These are phyloP conservation scores for Protonibea diacanthus DNA, from an alignment of 2,797 vertebrate genomes.

Conservation along the genomic window DNA sequence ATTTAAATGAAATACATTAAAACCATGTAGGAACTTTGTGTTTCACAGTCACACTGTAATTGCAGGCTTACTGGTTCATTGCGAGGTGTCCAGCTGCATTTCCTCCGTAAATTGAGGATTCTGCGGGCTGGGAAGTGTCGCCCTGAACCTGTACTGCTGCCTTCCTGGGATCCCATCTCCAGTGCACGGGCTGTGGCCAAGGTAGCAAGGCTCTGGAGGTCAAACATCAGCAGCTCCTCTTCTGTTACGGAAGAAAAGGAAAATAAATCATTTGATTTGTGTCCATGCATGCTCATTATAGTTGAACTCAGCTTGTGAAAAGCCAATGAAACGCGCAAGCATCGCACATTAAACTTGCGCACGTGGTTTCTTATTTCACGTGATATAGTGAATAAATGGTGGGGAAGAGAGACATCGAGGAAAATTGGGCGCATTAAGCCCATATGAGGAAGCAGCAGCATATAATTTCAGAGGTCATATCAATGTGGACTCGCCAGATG, in stretches of 20 bases:
- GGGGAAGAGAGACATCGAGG: conserved; percentile 15
- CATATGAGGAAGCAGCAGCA: conserved; percentile 6
- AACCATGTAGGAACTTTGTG: neutral
- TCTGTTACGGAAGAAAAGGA: conserved; percentile 67
- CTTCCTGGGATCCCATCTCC: conserved; percentile 85
- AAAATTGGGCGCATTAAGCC: conserved; percentile 13
- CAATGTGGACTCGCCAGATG: conserved; percentile 53
- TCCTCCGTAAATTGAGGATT: conserved; percentile 90
- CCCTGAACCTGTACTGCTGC: conserved; percentile 64
- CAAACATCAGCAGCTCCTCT: conserved; percentile 90
- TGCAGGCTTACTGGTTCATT: conserved; percentile 91
- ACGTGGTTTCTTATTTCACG: conserved; percentile 3
- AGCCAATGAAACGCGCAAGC: no score
- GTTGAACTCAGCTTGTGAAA: neutral
- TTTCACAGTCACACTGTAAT: neutral
- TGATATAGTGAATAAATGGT: neutral
- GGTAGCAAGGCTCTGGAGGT: conserved; percentile 94
- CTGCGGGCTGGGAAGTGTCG: conserved; percentile 83
- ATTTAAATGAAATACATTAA: neutral
- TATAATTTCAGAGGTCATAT: conserved; percentile 56
- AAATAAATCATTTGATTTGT: conserved; percentile 4
- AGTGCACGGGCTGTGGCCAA: conserved; percentile 94
- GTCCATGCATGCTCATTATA: conserved; percentile 1
- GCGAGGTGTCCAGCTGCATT: conserved; percentile 95
- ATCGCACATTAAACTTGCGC: neutral